phyloP scores from a whole-genome alignment of 64 coral and sea anemone species.

The Montipora cactus region DNA sequence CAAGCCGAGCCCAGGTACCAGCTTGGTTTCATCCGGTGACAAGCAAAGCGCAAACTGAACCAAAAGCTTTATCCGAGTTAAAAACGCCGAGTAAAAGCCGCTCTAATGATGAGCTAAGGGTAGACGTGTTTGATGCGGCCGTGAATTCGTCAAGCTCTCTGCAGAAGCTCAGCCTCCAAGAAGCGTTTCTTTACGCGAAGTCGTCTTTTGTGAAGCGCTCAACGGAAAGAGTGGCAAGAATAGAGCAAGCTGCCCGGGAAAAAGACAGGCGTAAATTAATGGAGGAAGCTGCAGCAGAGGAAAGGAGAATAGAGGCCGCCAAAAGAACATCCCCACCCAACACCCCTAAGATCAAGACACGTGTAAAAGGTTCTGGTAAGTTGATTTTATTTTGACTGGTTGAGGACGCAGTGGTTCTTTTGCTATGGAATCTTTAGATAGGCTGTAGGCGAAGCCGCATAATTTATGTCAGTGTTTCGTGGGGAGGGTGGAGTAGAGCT shows the following conservation, averaged over 20 bases:
- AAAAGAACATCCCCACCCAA: background rate
- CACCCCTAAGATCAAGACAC: background rate
- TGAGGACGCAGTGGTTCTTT: background rate
- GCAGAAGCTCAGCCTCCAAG: constrained; percentile 85
- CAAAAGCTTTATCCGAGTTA: background rate
- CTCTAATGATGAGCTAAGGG: constrained; percentile 43
- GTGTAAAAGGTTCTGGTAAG: constrained; percentile 5
- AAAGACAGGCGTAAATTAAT: constrained; percentile 16
- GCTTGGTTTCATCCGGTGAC: constrained; percentile 87
- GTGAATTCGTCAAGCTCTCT: constrained; percentile 70
- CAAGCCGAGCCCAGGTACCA: constrained; percentile 41
- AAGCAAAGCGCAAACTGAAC: constrained; percentile 62
- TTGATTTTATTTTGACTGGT: background rate
- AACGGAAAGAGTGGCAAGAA: constrained; percentile 69
- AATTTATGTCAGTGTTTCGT: too few species aligned
- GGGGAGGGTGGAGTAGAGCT: too few species aligned
- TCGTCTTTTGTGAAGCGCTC: constrained; percentile 84
- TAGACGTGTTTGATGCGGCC: constrained; percentile 56
- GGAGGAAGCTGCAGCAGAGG: constrained; percentile 12
- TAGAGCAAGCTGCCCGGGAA: constrained; percentile 68
- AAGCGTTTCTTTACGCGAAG: constrained; percentile 88
- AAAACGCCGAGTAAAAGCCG: constrained; percentile 31
- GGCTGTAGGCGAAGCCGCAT: too few species aligned
- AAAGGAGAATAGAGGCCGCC: background rate
- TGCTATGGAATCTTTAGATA: too few species aligned